A percentile compares a stretch with the other conserved stretches of the same genome.
Evolutionary conservation across 2,888 invertebrate genomes (phyloP).

Genomic region (Sminthurides aquaticus): DNA sequence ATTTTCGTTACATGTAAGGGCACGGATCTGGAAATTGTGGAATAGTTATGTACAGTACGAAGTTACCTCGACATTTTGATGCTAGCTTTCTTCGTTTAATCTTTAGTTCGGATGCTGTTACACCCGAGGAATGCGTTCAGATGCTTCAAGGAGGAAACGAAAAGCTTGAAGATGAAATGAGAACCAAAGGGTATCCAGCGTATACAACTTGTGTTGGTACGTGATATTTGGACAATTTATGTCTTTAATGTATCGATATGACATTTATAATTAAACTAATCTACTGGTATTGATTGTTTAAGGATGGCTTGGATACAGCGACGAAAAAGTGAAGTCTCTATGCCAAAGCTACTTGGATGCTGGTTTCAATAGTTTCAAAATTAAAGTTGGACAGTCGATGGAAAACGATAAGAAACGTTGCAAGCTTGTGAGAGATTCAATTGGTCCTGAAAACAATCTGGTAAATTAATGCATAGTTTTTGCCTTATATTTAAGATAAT

Average conservation of each 20-base stretch:
- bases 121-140: slow-evolving; percentile 69
- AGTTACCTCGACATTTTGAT: too few species aligned
- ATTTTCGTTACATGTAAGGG: slow-evolving; percentile 65
- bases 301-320: slow-evolving; percentile 83
- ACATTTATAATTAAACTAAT: slow-evolving; percentile 24
- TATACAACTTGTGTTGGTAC: slow-evolving; percentile 78
- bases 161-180: slow-evolving; percentile 54
- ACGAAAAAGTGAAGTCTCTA: slow-evolving; percentile 62
- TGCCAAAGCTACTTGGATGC: slow-evolving; percentile 64
- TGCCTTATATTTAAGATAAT: background rate
- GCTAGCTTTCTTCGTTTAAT: too few species aligned
- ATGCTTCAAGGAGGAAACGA: slow-evolving; percentile 59
- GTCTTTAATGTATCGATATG: too few species aligned
- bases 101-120: slow-evolving; percentile 68
- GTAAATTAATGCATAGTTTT: slow-evolving; percentile 49
- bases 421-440: slow-evolving; percentile 62
- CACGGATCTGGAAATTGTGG: background rate
- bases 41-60: too few species aligned
- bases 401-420: slow-evolving; percentile 69
- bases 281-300: slow-evolving; percentile 38
- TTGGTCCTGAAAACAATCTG: slow-evolving; percentile 67
- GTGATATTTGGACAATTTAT: slow-evolving; percentile 31
- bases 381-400: slow-evolving; percentile 77
- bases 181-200: slow-evolving; percentile 68
- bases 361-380: slow-evolving; percentile 77